Base-by-base conservation (phyloP, 2,888 invertebrate genomes). In the Nineta flava region DNA sequence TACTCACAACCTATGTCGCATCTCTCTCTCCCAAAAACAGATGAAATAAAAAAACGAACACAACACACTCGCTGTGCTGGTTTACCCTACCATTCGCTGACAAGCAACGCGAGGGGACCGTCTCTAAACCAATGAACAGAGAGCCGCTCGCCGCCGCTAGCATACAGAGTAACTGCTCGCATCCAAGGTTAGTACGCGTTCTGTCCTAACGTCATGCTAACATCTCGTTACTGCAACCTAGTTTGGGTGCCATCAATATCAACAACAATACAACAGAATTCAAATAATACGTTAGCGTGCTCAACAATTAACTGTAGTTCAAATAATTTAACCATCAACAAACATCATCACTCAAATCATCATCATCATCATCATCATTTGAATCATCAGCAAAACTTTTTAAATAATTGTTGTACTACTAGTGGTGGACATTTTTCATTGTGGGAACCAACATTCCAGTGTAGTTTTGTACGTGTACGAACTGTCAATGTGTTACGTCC, bases 211-310 rank as follows among this genome's bases (percentile, higher is more conserved):
- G 45, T 49, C 44, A 44, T 49, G 45, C 44, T 45, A 45, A 35
- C 44, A 17, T 45, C 49, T 49, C 44, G 49, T 35, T 45, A 49
- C 49, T 49, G 49, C 49, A 45, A 41, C 49, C 49, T 49, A n/a
- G 49, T 49, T 31, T 49, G 49, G 49, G 49, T 49, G 44, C 49
- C 49, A 19, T 16, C 42, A 40, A 19, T 15, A 32, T 17, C 35
- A 34, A 47, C 47, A 47, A 21, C 10, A 45, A 10, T 31, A 10
- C 31, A 45, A 45, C 45, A 45, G 19, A 19, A 19, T 42, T 42
- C 42, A 26, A 26, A 26, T 26, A 26, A 26, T 26, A 26, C 26
- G 26, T 26, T 26, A 26, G 26, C 26, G 26, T 26, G 15, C 38
- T 38, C 38, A 15, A 17, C 17, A 19, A 42, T 17, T 19, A 42